These are phyloP conservation scores for Saccopteryx leptura DNA, from an alignment of 2,113 vertebrate genomes.

Conservation along the genomic window DNA sequence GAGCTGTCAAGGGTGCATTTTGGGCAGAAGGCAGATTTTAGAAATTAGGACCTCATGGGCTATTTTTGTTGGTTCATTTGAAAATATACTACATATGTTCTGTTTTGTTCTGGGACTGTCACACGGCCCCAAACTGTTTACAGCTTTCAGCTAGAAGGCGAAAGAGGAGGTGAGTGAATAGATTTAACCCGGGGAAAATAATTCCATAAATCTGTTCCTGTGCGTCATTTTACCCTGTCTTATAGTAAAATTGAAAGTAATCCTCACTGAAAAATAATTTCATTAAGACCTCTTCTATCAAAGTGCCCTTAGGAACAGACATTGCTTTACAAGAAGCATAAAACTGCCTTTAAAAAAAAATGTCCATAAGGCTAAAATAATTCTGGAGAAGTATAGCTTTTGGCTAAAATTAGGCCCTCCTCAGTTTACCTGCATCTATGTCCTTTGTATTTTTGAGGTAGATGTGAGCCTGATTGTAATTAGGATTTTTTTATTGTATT, in stretches of 20 bases:
- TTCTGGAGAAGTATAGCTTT: constrained; percentile 62
- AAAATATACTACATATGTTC: constrained; percentile 88
- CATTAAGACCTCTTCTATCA: constrained; percentile 80
- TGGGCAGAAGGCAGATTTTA: constrained; percentile 86
- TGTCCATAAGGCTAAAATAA: constrained; percentile 69
- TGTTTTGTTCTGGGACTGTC: constrained; percentile 87
- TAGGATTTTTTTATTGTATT: not conserved
- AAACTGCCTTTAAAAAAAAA: constrained; percentile 64
- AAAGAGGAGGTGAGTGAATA: not conserved
- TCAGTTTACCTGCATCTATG: not conserved
- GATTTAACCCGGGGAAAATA: constrained; percentile 46
- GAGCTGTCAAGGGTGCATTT: constrained; percentile 85
- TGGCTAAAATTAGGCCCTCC: not conserved
- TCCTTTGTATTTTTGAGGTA: not conserved
- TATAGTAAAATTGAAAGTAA: constrained; percentile 72
- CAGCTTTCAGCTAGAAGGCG: constrained; percentile 76
- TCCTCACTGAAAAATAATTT: constrained; percentile 79
- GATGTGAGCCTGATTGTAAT: not conserved
- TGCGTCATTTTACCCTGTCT: constrained; percentile 70
- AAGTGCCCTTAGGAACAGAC: constrained; percentile 80
- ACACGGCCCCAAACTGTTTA: constrained; percentile 85
- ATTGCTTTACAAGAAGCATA: constrained; percentile 65
- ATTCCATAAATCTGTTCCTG: constrained; percentile 65
- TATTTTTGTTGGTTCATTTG: constrained; percentile 72
- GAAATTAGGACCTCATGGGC: constrained; percentile 79